Evolutionary conservation across 2,113 vertebrate species (phyloP), one percentile per base, ranked within the genome.

Genomic region (Pyxicephalus adspersus): DNA sequence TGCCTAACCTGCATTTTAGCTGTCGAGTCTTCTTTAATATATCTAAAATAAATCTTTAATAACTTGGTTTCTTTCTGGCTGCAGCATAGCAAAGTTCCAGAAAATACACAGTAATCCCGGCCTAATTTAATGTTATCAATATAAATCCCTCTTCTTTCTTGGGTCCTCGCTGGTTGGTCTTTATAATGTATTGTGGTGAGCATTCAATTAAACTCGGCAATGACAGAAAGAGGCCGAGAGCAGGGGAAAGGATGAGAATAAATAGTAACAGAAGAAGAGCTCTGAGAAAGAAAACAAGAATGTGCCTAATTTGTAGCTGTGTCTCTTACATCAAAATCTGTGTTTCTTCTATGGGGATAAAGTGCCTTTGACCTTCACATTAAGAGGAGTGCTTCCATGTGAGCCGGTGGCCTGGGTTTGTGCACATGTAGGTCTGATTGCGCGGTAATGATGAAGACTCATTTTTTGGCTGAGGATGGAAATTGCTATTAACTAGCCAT

Each of bases 371-470:
- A 76, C 55, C 57, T 73, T 25, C 25, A 63, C 55, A 77, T 7
- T 66, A 85, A 72, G 54, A 80, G 81, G 80, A 85, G 85, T 84
- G 84, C 60, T 84, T 81, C 66, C 83, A 23, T 26, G 67, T 54
- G 57, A 87, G 67, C 64, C 83, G 82, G 81, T 73, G 0, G 64
- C 0, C 80, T 86, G 79, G 38, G 57, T 50, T 64, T 38, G 20
- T 77, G 74, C 0, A 72, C 16, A 50, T 83, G 6, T 7, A 45
- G 68, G 73, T 65, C 38, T n/a, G 26, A 82, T 26, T 15, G 20
- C 71, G 22, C 81, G 28, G 29, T 74, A 2, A 18, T 31, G 83
- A 13, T 0, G 0, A 0, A 63, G 1, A 0, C 66, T 57, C 76
- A 17, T 77, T 25, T 77, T 28, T 84, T 85, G 18, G 64, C 84